Conservation (phyloP, 2,113 vertebrate genomes). For the Siniperca chuatsi region DNA sequence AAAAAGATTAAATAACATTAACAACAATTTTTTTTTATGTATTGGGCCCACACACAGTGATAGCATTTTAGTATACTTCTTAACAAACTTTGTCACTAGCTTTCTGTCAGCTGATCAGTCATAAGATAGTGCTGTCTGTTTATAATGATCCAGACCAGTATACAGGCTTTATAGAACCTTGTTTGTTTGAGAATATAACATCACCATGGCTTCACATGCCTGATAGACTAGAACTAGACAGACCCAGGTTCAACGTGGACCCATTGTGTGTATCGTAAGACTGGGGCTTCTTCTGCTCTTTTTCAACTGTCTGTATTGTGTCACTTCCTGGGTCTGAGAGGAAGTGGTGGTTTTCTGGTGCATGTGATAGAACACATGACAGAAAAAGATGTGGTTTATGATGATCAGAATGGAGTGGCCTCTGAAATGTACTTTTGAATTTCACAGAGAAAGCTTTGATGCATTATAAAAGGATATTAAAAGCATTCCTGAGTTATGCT, state of each 20-base stretch:
- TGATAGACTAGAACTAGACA: background rate
- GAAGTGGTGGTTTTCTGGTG: conserved; percentile 66
- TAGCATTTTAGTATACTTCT: background rate
- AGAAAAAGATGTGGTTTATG: conserved; percentile 6
- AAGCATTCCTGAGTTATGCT: too few relatives aligned
- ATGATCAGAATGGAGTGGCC: background rate
- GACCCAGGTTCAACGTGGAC: background rate
- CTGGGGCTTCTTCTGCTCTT: background rate
- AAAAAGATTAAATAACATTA: background rate
- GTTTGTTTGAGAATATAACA: conserved; percentile 33
- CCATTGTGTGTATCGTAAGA: conserved; percentile 8
- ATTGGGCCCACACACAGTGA: background rate
- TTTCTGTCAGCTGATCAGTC: background rate
- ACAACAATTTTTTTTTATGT: background rate
- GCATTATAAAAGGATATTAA: too few relatives aligned
- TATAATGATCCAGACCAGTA: background rate
- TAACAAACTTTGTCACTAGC: background rate
- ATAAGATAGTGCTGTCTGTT: conserved; percentile 26
- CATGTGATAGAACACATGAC: conserved; percentile 14
- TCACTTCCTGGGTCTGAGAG: conserved; percentile 71
- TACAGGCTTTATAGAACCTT: conserved; percentile 37
- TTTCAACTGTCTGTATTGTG: conserved; percentile 42
- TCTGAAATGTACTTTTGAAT: background rate
- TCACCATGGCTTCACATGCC: background rate
- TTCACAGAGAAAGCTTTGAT: background rate